phyloP scores from a whole-genome alignment of 2,797 vertebrate genomes.

The Danio kyathit region DNA sequence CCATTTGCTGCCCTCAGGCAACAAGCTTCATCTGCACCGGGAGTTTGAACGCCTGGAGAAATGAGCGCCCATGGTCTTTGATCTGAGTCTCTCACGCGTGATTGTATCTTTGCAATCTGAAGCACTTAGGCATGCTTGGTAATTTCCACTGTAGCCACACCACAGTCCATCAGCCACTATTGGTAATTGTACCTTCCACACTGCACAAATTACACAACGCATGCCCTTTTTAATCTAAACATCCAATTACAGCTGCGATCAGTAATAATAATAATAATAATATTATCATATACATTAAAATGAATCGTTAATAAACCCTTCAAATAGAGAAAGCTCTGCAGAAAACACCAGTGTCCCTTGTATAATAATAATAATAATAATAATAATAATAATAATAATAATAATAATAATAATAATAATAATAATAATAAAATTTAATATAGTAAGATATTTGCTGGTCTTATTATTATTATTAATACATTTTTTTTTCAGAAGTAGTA shows the following conservation, averaged over 20 bases:
- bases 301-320: conserved; percentile 1
- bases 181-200: conserved; percentile 9
- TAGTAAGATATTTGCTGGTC: too few relatives aligned
- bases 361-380: too few relatives aligned
- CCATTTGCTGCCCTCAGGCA: conserved; percentile 67
- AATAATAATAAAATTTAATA: too few relatives aligned
- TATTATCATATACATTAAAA: conserved; percentile 8
- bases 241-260: neutral
- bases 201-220: neutral
- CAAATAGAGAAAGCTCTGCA: neutral
- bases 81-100: conserved; percentile 21
- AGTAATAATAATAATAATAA: conserved; percentile 21
- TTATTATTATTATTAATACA: too few relatives aligned
- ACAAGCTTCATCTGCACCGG: conserved; percentile 71
- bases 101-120: conserved; percentile 15
- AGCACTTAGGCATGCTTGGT: conserved; percentile 23
- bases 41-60: conserved; percentile 63
- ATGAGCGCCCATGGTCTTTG: conserved; percentile 57
- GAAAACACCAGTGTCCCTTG: neutral
- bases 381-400: too few relatives aligned
- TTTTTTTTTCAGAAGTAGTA: too few relatives aligned
- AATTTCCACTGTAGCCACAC: conserved; percentile 24
- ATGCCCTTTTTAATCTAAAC: conserved; percentile 5
- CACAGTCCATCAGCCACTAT: conserved; percentile 31
- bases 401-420: too few relatives aligned